Base-by-base conservation (phyloP, 2,797 vertebrate genomes). In the Coracias cyanogaster region DNA sequence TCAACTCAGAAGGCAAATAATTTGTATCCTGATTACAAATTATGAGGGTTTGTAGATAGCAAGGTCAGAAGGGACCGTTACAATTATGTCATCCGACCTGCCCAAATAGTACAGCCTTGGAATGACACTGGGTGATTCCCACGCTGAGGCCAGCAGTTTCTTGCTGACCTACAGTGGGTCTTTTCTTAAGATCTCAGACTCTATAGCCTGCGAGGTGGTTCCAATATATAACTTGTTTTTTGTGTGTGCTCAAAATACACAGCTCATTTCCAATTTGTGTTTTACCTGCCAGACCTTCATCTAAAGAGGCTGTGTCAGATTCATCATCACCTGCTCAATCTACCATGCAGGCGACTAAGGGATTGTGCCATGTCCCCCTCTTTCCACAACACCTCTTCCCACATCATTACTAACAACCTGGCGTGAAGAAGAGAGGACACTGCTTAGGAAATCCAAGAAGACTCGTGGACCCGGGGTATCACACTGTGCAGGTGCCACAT, bases 21-120 rank as follows among this genome's bases (percentile, higher is more conserved):
- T 93, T 97, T 87, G 82, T 65, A 96, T 96, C 95, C 95, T 96
- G 95, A 93, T 95, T 96, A 96, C 91, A 95, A 88, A 92, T 92
- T 93, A 96, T 92, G 94, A 94, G 82, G 72, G 70, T 69, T 96
- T 80, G 86, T 71, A 88, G 86, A 92, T n/a, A 94, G 85, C 79
- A 91, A 69, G 91, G 92, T 94, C 96, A 95, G 84, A 89, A 94
- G n/a, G 33, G 41, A 78, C 76, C 10, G 2, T 15, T 74, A 10
- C 13, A 58, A 90, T 96, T 88, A 83, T 87, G 91, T 88, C 91
- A 95, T 46, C 33, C 49, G 71, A 71, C 52, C 82, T 78, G 82
- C 22, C 41, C 82, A 29, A 90, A 64, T 5, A 87, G 37, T 1
- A 10, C 49, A 49, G 76, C 24, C 91, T 78, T 28, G 9, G 57